phyloP scores from a whole-genome alignment of 2,113 vertebrate genomes.

The Alces alces region DNA sequence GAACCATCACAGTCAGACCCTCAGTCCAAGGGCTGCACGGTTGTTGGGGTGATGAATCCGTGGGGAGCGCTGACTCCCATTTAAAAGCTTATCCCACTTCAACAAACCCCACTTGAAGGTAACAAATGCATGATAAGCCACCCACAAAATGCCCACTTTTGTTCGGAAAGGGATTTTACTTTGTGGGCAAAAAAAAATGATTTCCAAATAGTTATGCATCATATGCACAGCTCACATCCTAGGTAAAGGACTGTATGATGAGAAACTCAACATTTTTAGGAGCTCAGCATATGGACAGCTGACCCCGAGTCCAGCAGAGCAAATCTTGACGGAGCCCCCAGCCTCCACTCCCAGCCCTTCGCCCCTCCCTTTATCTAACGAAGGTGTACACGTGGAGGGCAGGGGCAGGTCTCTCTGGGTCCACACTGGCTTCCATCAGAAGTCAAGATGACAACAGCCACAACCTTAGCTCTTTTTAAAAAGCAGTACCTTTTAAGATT shows the following conservation, averaged over 20 bases:
- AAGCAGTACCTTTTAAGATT: neutral
- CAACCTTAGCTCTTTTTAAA: neutral
- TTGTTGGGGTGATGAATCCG: neutral
- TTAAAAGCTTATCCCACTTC: neutral
- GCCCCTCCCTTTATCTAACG: neutral
- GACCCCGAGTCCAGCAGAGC: neutral
- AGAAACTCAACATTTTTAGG: neutral
- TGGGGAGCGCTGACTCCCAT: neutral
- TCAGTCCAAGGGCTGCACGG: accelerated
- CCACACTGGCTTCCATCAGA: neutral
- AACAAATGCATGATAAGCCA: neutral
- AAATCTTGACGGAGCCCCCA: neutral
- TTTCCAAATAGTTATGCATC: neutral
- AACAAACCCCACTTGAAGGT: neutral
- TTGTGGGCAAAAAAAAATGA: neutral
- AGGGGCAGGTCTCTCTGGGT: neutral
- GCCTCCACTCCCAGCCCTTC: accelerated
- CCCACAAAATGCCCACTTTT: neutral
- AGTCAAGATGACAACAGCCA: neutral
- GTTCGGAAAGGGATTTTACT: neutral
- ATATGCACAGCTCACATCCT: neutral
- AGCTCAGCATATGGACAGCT: neutral
- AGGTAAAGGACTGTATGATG: neutral
- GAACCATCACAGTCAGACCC: neutral
- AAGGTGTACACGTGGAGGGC: accelerated